A percentile compares a stretch with the other conserved stretches of the same genome.
These are phyloP conservation scores for Emydocephalus ijimae DNA, from an alignment of 2,113 vertebrate species.

Conservation along the genomic window DNA sequence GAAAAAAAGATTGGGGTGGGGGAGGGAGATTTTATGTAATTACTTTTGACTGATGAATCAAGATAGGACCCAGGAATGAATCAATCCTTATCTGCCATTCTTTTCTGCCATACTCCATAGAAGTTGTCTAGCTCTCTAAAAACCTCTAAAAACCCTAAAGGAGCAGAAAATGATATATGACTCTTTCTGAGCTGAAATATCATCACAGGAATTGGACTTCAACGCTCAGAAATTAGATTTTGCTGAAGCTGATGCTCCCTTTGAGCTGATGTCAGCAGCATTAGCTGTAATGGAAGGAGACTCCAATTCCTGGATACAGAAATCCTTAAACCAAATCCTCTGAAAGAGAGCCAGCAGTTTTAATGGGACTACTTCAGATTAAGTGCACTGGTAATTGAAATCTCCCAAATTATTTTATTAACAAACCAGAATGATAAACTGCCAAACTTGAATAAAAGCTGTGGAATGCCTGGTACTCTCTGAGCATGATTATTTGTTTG, in stretches of 20 bases:
- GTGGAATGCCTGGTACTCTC: neutral
- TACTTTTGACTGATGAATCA: neutral
- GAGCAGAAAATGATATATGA: slow-evolving; percentile 10
- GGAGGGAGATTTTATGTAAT: neutral
- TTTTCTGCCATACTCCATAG: slow-evolving; percentile 26
- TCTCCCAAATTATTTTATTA: neutral
- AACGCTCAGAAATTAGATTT: slow-evolving; percentile 24
- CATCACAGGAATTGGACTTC: slow-evolving; percentile 26
- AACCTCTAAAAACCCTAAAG: slow-evolving; percentile 25
- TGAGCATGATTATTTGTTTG: neutral
- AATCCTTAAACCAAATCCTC: neutral
- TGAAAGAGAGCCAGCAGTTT: neutral
- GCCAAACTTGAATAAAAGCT: neutral
- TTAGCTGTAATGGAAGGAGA: neutral
- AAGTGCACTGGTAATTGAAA: neutral
- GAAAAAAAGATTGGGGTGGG: neutral
- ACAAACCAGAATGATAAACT: neutral
- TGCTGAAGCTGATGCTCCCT: slow-evolving; percentile 12
- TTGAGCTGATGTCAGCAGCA: neutral
- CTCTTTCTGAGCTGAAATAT: slow-evolving; percentile 25
- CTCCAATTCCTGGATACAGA: neutral
- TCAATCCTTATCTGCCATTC: neutral
- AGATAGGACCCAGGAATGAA: neutral
- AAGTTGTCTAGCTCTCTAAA: slow-evolving; percentile 26
- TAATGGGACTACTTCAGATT: neutral